Base-by-base conservation (phyloP, 2,113 vertebrate genomes). In the Papio anubis region DNA sequence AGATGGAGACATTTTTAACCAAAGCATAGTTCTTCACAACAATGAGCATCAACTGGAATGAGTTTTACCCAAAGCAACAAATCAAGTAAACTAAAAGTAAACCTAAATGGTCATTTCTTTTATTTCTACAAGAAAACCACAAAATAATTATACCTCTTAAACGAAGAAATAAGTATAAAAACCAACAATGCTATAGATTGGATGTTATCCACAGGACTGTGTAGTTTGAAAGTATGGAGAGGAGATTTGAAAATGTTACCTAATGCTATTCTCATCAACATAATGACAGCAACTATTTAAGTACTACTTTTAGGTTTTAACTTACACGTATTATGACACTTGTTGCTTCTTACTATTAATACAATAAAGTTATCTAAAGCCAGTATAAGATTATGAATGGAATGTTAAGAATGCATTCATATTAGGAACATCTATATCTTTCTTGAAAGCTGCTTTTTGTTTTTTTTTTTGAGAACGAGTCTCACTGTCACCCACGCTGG, bases 1-100 rank as follows among this genome's bases (percentile, higher is more conserved):
- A 94, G 30, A 64, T 20, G 25, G 3, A 90, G 43, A 25, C 84
- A 75, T 32, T 90, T 90, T 95, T 90, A 96, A 91, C 20, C n/a
- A 90, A 95, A 95, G 23, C n/a, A 18, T 66, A 64, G 13, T 75
- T 84, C 38, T 80, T 75, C 66, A 86, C 14, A 94, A 21, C 68
- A 90, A 3, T 86, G 23, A 92, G 8, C 17, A 94, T 81, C 25
- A 93, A 55, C 7, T 80, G 25, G 40, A 96, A 84, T 48, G 52
- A 84, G 66, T 88, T 97, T 93, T 76, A 93, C 14, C 16, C 64
- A 82, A 92, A 96, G 25, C 48, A 95, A 82, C 6, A 90, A 93
- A 64, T 55, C 45, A 96, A 81, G 35, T 88, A 81, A 59, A 93
- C 40, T 91, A 91, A 84, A 91, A 94, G 50, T 88, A 89, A 81